Conservation (phyloP, 2,113 vertebrate genomes). For the Lepidothrix coronata region DNA sequence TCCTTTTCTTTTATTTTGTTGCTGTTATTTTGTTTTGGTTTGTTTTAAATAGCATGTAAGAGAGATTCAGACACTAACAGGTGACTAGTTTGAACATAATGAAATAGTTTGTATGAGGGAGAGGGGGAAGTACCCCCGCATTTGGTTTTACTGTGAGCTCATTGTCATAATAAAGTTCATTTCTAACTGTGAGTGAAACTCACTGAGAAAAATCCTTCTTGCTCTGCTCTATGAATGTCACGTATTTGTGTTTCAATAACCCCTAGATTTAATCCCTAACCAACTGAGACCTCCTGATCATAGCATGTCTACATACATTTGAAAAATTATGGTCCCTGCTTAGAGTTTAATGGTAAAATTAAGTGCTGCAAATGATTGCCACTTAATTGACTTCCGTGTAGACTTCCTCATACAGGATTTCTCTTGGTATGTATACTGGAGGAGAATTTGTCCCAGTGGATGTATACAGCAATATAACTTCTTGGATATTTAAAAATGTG, state of each 20-base stretch:
- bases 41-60: background rate
- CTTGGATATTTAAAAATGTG: background rate
- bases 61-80: background rate
- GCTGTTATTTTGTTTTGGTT: background rate
- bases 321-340: background rate
- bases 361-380: background rate
- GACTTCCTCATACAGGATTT: constrained; percentile 6
- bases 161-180: background rate
- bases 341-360: constrained; percentile 30
- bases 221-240: background rate
- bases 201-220: background rate
- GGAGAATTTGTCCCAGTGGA: constrained; percentile 21
- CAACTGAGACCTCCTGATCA: background rate
- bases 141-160: background rate
- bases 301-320: background rate
- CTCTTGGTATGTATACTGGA: background rate
- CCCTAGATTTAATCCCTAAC: background rate
- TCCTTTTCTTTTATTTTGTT: background rate
- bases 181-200: background rate
- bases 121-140: background rate
- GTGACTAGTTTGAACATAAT: background rate
- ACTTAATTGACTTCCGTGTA: constrained; percentile 35
- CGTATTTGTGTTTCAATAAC: background rate
- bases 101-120: background rate
- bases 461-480: background rate